Base-by-base conservation (phyloP, 2,797 vertebrate genomes). In the Eremophila alpestris region DNA sequence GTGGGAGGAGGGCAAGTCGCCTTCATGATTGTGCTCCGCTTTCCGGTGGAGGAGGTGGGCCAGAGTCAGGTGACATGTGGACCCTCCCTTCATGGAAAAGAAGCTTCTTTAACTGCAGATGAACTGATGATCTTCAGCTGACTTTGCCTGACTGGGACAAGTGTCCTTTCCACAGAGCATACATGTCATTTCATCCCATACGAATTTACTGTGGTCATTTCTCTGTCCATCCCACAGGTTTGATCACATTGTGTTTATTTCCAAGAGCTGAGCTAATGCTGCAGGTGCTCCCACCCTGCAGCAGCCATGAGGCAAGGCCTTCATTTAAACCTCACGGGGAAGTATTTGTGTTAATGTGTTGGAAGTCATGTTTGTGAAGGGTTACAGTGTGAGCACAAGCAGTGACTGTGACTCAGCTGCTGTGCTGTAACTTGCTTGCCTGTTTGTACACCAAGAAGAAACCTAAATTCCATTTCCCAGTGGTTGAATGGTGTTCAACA, bases 101-200 rank as follows among this genome's bases (percentile, higher is more conserved):
- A 76, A 32, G 5, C n/a, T 74, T 67, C 27, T 55, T 88, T 46
- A 43, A 32, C 16, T 46, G 23, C 29, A 63, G 32, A 21, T 51
- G 38, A 43, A 51, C n/a, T 46, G 63, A 30, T 21, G 16, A 40
- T 79, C 32, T 55, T 67, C 51, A 71, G 36, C 32, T 80, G 76
- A 56, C 55, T 76, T 68, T 38, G 21, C 34, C 32, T 71, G 75
- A 29, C 63, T 34, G 49, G 51, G 29, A 40, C 19, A 49, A 29
- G 20, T 14, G 40, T 85, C 63, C 51, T 60, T 78, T 60, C 38
- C 29, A 18, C 15, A 34, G 38, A 75, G 13, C 27, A 11, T 11
- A 24, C 15, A 4, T 0, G 0, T 58, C 0, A 27, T 75, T 87
- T 82, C 26, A 56, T 48, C 65, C 22, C 5, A 4, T 3, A 58